phyloP scores from a whole-genome alignment of 2,888 invertebrate species.

The Antheraea yamamai region DNA sequence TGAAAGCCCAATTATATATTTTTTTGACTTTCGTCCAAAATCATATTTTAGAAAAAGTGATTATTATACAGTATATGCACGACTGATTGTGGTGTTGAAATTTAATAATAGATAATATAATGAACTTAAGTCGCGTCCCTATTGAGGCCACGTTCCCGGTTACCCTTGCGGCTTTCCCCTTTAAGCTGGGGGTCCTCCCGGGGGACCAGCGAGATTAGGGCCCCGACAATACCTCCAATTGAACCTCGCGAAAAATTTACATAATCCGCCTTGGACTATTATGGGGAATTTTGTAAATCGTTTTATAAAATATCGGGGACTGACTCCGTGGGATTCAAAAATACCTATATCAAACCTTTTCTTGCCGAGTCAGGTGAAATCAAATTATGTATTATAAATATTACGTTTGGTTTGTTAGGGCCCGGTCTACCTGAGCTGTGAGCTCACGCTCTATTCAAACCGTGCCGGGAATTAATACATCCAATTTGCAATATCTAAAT shows the following conservation, averaged over 20 bases:
- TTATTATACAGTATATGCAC: neutral
- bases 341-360: slow-evolving; percentile 18
- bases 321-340: slow-evolving; percentile 20
- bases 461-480: neutral
- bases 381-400: slow-evolving; percentile 14
- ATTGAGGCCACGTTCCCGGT: slow-evolving; percentile 7
- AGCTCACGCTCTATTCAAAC: neutral
- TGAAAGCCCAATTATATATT: too few species aligned
- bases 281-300: slow-evolving; percentile 24
- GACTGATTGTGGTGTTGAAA: neutral
- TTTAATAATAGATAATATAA: slow-evolving; percentile 16
- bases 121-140: slow-evolving; percentile 24
- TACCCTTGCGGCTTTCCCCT: slow-evolving; percentile 32
- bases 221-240: slow-evolving; percentile 52
- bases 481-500: neutral
- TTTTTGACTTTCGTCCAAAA: too few species aligned
- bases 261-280: slow-evolving; percentile 41
- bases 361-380: neutral
- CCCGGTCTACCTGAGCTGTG: neutral
- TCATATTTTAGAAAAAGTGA: too few species aligned
- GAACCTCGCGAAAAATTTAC: slow-evolving; percentile 58
- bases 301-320: slow-evolving; percentile 23
- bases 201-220: slow-evolving; percentile 51
- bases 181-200: slow-evolving; percentile 32
- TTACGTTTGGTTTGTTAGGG: neutral